Conservation (phyloP, 2,888 invertebrate species). For the Ischnura elegans region DNA sequence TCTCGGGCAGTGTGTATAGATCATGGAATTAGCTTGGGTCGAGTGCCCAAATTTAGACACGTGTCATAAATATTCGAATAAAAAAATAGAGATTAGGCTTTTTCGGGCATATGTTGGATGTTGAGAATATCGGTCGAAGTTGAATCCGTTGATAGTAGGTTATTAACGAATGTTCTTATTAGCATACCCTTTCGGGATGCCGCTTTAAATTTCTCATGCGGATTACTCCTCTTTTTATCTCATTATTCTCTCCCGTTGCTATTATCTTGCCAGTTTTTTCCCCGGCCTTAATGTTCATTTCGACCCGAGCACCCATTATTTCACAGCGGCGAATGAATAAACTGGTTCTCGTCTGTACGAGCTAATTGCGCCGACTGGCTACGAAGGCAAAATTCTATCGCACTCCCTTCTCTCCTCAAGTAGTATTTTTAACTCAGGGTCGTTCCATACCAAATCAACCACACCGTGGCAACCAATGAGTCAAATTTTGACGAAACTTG, state of each 20-base stretch:
- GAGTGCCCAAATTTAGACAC: background rate
- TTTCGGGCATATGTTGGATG: background rate
- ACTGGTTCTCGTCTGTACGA: constrained; percentile 51
- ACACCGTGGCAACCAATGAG: too few species aligned
- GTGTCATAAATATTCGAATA: background rate
- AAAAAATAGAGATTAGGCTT: background rate
- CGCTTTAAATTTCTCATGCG: background rate
- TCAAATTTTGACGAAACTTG: too few species aligned
- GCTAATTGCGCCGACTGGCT: constrained; percentile 54
- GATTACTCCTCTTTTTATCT: background rate
- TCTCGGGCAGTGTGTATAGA: background rate
- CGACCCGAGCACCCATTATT: constrained; percentile 43
- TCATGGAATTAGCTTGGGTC: background rate
- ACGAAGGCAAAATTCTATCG: constrained; percentile 40
- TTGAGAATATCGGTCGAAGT: background rate
- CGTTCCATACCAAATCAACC: too few species aligned
- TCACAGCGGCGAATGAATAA: constrained; percentile 58
- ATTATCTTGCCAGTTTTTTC: constrained; percentile 29
- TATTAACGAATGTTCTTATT: background rate
- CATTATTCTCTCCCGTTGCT: constrained; percentile 21
- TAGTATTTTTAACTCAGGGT: background rate
- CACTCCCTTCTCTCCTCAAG: constrained; percentile 13
- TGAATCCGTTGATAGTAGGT: background rate
- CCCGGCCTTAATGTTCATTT: background rate
- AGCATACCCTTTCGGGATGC: background rate